Base-by-base conservation (phyloP, 2,888 invertebrate genomes). In the Diarsia dahlii region DNA sequence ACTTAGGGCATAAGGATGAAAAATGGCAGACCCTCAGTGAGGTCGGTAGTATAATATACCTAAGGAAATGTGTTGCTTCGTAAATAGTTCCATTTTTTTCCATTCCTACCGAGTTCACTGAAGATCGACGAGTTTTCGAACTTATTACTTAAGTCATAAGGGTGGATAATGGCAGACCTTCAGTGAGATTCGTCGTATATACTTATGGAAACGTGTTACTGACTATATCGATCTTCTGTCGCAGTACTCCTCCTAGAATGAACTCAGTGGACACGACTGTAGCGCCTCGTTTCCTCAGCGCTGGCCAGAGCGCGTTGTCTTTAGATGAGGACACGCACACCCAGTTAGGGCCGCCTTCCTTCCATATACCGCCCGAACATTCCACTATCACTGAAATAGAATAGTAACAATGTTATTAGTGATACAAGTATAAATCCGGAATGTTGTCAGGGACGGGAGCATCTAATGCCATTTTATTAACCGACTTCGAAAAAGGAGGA, bases 281-380 rank as follows among this genome's bases (percentile, higher is more conserved):
- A 0, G 95, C 96, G 0, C 96, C 95, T 1, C 90, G 89, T 23
- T 82, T 78, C 62, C 84, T 83, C 4, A 95, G 81, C 1, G 82
- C 81, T 0, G 94, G 86, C 95, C 95, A 95, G 4, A 93, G 89
- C 0, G 81, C 84, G 1, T 78, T 78, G 82, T 96, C 96, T 0
- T 89, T 90, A 0, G 76, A 4, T 2, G 85, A 87, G 0, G 95
- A 91, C 6, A 96, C 90, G 71, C 94, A 94, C 0, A 95, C 65
- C 96, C 96, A 95, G 45, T 86, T 83, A 0, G 88, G 23, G 0
- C 92, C 92, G 0, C 89, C 92, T n/a, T 92, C 92, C 28, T 87
- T 88, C 95, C 96, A 96, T 0, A 73, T 81, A 1, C 96, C 96
- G 28, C 96, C 96, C 0, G 96, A 96, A 85, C 95, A 94, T 78